phyloP scores from a whole-genome alignment of 2,888 invertebrate species.

The Thalpophila matura region DNA sequence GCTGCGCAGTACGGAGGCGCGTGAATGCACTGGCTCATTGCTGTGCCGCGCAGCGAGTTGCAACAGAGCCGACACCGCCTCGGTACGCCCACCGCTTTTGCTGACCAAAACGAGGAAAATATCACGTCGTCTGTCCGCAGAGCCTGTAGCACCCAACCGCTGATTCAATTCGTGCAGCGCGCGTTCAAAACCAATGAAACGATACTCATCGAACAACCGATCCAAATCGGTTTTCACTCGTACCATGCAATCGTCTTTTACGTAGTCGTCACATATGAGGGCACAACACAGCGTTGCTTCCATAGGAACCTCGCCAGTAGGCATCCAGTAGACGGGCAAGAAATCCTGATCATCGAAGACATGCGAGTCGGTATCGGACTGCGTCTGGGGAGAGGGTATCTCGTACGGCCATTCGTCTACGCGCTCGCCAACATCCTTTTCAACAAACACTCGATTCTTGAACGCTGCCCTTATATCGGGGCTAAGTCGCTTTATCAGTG shows the following conservation, averaged over 20 bases:
- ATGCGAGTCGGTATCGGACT: constrained; percentile 1
- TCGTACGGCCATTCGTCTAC: constrained; percentile 70
- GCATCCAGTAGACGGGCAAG: not conserved
- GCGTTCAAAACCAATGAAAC: constrained; percentile 74
- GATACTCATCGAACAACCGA: constrained; percentile 75
- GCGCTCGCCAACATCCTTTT: constrained; percentile 67
- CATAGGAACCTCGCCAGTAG: not conserved
- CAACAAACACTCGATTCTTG: constrained; percentile 74
- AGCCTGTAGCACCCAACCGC: constrained; percentile 69
- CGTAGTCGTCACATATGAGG: not conserved
- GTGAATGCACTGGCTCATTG: constrained; percentile 77
- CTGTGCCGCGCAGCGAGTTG: constrained; percentile 68
- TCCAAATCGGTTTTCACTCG: constrained; percentile 67
- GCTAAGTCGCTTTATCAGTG: constrained; percentile 71
- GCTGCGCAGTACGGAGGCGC: constrained; percentile 79
- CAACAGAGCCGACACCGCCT: constrained; percentile 70
- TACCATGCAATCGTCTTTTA: not conserved
- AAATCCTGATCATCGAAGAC: constrained; percentile 58
- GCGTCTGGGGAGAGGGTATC: constrained; percentile 49
- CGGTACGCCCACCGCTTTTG: constrained; percentile 76
- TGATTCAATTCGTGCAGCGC: constrained; percentile 74
- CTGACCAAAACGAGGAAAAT: constrained; percentile 82
- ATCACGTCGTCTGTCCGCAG: constrained; percentile 73
- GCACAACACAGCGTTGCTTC: not conserved
- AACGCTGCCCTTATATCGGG: constrained; percentile 66